Conservation (phyloP, 1,140 invertebrate genomes). For the Theocolax elegans region DNA sequence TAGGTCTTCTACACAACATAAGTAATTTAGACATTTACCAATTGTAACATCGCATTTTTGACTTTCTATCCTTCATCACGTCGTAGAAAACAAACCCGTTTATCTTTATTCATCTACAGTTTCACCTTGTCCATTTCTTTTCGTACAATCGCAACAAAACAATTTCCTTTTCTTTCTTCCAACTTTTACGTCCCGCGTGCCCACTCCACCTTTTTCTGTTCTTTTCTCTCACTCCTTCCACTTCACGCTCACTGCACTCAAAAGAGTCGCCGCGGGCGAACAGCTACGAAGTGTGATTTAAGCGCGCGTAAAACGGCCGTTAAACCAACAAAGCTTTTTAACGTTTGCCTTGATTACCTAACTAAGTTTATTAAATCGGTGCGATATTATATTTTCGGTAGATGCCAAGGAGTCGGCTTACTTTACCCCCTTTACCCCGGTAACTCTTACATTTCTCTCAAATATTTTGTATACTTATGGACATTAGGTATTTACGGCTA, state of each 20-base stretch:
- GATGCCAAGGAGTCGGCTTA: conserved; percentile 23
- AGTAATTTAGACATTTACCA: too few species aligned
- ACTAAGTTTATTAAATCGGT: conserved; percentile 67
- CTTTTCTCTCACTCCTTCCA: conserved; percentile 41
- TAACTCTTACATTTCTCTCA: conserved; percentile 30
- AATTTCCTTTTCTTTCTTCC: neutral
- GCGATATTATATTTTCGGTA: conserved; percentile 58
- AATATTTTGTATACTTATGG: conserved; percentile 33
- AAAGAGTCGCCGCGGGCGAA: conserved; percentile 2
- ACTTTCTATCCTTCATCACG: too few species aligned
- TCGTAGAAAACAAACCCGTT: too few species aligned
- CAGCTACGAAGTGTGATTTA: conserved; percentile 63
- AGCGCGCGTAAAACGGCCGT: conserved; percentile 65
- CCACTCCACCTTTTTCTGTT: neutral
- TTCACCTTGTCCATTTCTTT: neutral
- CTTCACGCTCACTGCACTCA: conserved; percentile 27
- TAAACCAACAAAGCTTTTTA: conserved; percentile 68
- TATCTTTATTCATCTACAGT: neutral
- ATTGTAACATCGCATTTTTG: too few species aligned
- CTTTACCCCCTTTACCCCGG: conserved; percentile 30
- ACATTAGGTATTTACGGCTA: conserved; percentile 12
- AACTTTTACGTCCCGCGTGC: conserved; percentile 20
- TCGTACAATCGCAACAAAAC: neutral
- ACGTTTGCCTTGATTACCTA: conserved; percentile 64
- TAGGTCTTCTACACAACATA: too few species aligned